These are phyloP conservation scores for Sylvia atricapilla DNA, from an alignment of 2,113 vertebrate genomes.

Conservation along the genomic window DNA sequence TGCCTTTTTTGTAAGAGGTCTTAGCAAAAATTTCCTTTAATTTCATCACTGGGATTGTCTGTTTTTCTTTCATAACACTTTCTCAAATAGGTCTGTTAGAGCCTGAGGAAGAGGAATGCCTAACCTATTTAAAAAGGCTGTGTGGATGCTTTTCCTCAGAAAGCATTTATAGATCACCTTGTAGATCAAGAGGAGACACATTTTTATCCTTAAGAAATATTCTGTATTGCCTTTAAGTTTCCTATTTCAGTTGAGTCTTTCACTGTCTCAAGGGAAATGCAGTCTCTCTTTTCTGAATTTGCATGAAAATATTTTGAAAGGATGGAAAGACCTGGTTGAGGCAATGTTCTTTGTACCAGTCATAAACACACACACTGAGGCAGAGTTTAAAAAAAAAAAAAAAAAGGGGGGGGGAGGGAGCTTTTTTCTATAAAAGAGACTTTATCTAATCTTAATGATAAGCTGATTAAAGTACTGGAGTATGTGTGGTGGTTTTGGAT, in stretches of 20 bases:
- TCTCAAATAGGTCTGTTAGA: background rate
- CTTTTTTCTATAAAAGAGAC: background rate
- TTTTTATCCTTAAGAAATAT: background rate
- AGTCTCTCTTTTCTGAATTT: conserved; percentile 12
- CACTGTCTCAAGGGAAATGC: background rate
- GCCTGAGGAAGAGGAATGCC: background rate
- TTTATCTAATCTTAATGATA: background rate
- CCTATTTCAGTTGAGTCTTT: background rate
- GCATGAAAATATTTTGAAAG: conserved; percentile 40
- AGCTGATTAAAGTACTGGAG: background rate
- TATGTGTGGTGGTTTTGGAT: background rate
- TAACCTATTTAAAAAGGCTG: conserved; percentile 3
- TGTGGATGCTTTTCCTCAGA: background rate
- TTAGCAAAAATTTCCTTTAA: background rate
- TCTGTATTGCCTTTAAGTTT: background rate
- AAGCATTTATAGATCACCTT: conserved; percentile 5
- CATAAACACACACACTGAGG: background rate
- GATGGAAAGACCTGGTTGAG: background rate
- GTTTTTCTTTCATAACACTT: background rate
- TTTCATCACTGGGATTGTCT: background rate
- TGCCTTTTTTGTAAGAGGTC: background rate
- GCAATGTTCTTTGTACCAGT: background rate
- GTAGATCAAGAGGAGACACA: background rate
- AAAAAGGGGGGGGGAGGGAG: too few species aligned
- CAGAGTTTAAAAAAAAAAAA: background rate